A percentile compares a stretch with the other conserved stretches of the same genome.
Conservation (phyloP, 2,113 vertebrate species). For the Nematolebias whitei region DNA sequence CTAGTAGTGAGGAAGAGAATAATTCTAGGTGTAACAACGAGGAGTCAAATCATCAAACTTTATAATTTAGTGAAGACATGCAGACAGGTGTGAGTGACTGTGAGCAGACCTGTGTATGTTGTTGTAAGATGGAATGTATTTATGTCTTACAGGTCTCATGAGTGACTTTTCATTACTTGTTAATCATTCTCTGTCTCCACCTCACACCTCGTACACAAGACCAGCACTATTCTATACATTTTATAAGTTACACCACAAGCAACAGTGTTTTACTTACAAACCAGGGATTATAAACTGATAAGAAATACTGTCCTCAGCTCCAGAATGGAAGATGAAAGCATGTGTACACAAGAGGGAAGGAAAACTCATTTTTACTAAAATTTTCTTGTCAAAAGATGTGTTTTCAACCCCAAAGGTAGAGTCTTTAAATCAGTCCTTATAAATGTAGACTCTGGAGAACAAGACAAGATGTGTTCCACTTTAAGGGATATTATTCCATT, state of each 20-base stretch:
- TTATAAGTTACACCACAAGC: slow-evolving; percentile 26
- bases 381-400: slow-evolving; percentile 33
- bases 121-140: too few relatives aligned
- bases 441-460: slow-evolving; percentile 35
- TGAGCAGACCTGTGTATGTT: too few relatives aligned
- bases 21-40: too few relatives aligned
- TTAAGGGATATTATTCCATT: slow-evolving; percentile 43
- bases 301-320: slow-evolving; percentile 47
- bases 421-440: slow-evolving; percentile 37
- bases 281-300: slow-evolving; percentile 62
- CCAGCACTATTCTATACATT: slow-evolving; percentile 1
- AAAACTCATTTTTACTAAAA: slow-evolving; percentile 29
- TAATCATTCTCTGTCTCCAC: slow-evolving; percentile 38
- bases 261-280: slow-evolving; percentile 64
- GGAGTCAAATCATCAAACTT: too few relatives aligned
- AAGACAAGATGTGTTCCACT: slow-evolving; percentile 36
- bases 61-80: too few relatives aligned
- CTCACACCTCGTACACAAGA: not conserved
- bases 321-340: slow-evolving; percentile 45
- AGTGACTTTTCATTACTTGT: too few relatives aligned
- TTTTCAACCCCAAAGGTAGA: slow-evolving; percentile 37
- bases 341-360: slow-evolving; percentile 28
- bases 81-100: too few relatives aligned
- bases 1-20: too few relatives aligned
- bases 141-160: too few relatives aligned